These are phyloP conservation scores for Ia io DNA, from an alignment of 2,113 vertebrate genomes.

Conservation along the genomic window DNA sequence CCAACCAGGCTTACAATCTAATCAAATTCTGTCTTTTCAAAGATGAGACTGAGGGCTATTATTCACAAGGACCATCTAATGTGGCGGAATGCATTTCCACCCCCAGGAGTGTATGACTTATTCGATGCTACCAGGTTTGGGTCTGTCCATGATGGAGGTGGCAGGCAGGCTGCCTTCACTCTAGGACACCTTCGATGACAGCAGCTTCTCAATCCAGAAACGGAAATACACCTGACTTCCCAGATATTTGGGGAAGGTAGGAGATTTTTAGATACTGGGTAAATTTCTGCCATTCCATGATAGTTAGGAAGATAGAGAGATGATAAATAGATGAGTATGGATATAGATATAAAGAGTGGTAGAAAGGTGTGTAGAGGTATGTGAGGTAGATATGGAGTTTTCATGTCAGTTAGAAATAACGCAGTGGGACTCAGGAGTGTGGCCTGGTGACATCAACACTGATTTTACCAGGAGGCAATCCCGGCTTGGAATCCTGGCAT, in stretches of 20 bases:
- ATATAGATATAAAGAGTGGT: neutral
- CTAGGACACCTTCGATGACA: neutral
- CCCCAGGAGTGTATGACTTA: neutral
- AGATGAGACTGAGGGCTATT: neutral
- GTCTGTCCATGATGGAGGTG: neutral
- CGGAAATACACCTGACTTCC: neutral
- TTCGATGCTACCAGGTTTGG: neutral
- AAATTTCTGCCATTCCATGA: neutral
- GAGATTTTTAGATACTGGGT: neutral
- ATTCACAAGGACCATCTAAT: neutral
- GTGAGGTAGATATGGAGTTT: neutral
- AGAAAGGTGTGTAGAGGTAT: neutral
- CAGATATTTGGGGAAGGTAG: neutral
- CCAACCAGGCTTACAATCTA: neutral
- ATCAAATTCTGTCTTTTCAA: neutral
- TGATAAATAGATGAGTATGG: too few relatives aligned
- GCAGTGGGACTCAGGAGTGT: fast-evolving
- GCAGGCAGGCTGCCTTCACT: neutral
- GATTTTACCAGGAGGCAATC: neutral
- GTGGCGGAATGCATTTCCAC: neutral
- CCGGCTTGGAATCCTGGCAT: neutral
- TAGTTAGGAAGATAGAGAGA: neutral
- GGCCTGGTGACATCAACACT: neutral
- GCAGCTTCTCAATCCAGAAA: neutral
- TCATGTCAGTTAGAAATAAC: neutral